Percentiles rank a stretch among this genome's conserved stretches.
phyloP scores from a whole-genome alignment of 2,888 invertebrate genomes.

The Resseliella maxima region DNA sequence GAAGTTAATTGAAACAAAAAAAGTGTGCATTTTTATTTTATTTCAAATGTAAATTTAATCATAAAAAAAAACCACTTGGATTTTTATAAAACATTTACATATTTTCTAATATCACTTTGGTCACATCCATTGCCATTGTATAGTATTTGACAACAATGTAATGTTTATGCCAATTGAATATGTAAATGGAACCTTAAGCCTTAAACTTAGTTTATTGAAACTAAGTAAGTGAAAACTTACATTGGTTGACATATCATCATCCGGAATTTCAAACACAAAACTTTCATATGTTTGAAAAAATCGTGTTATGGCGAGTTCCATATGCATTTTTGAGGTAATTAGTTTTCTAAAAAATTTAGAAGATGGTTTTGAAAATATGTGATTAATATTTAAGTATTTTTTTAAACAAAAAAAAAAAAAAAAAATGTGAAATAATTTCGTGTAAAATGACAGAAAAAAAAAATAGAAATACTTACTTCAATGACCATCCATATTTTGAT shows the following conservation, averaged over 20 bases:
- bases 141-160: not conserved
- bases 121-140: not conserved
- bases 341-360: not conserved
- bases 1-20: too few species aligned
- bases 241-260: not conserved
- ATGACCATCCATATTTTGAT: not conserved
- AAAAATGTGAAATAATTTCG: not conserved
- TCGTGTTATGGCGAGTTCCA: not conserved
- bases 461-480: not conserved
- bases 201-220: not conserved
- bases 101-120: not conserved
- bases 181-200: not conserved
- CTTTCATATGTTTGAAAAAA: not conserved
- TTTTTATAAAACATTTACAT: too few species aligned
- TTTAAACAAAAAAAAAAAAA: not conserved
- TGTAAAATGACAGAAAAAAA: not conserved
- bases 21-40: too few species aligned
- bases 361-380: too few species aligned
- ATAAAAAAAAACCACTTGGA: too few species aligned
- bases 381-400: too few species aligned
- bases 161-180: not conserved
- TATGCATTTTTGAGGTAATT: not conserved
- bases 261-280: not conserved
- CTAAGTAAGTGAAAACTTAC: slow-evolving; percentile 15
- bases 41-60: too few species aligned